Conservation (phyloP, 2,113 vertebrate genomes). For the Galemys pyrenaicus region DNA sequence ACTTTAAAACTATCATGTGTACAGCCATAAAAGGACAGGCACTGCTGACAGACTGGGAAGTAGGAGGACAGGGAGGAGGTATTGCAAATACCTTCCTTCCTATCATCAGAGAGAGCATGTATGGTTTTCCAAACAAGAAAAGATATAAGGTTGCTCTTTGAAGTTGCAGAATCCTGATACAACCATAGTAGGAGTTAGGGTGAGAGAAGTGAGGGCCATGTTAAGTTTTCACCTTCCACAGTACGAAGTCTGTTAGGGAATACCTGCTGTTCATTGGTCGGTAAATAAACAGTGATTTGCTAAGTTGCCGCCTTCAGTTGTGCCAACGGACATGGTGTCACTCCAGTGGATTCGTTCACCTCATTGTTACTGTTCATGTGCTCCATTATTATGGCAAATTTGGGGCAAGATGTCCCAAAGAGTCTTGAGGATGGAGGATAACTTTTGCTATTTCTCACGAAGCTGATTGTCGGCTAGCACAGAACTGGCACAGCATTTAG, state of each 20-base stretch:
- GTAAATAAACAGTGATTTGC: neutral
- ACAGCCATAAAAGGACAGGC: neutral
- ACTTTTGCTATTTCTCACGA: neutral
- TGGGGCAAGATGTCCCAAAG: neutral
- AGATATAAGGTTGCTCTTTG: neutral
- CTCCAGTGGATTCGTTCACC: neutral
- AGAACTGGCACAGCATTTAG: neutral
- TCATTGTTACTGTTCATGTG: neutral
- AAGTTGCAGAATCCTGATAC: neutral
- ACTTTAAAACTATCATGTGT: neutral
- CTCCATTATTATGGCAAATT: neutral
- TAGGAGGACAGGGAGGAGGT: neutral
- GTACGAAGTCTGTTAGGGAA: neutral
- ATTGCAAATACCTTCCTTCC: neutral
- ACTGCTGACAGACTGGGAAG: neutral
- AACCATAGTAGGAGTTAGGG: neutral
- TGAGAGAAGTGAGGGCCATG: neutral
- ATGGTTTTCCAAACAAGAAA: neutral
- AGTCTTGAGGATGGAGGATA: neutral
- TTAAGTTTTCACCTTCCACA: neutral
- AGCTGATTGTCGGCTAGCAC: neutral
- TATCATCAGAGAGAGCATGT: neutral
- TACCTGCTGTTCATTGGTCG: too few relatives aligned
- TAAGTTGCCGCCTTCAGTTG: neutral
- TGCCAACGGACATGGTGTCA: fast-evolving